Base-by-base conservation (phyloP, 2,888 invertebrate genomes). In the Nematopogon swammerdamellus region DNA sequence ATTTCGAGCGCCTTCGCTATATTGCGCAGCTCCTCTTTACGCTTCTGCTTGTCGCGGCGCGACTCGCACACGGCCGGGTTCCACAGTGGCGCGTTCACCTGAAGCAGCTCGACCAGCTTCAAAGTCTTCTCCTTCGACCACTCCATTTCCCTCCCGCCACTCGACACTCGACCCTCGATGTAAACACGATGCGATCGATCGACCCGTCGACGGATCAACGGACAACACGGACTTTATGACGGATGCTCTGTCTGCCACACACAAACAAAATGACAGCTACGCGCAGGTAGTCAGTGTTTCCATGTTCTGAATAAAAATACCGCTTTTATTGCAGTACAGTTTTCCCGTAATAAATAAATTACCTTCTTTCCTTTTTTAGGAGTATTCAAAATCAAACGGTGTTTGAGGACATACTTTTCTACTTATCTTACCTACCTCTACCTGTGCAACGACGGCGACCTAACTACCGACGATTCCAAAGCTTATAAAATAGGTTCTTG, bases 91-190 rank as follows among this genome's bases (percentile, higher is more conserved):
- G 76, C 65, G 51, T 76, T 76, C 29, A 69, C 61, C 69, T 79
- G 79, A 51, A 79, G 58, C 54, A 77, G 58, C 55, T 75, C 75
- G 42, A 79, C 72, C 55, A 79, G 63, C 61, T 73, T 76, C 53
- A 79, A 59, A 45, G 79, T 77, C 60, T 67, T 76, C 50, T 75
- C 77, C 60, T 75, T 77, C 8, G 79, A 73, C 79, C 79, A 77
- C 67, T 77, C 79, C 79, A 77, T 77, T 54, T 53, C 55, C 44
- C 36, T 14, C 36, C 11, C 8, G 11, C 11, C 14, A 14, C 36
- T 14, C 36, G 11, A 36, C 14, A 36, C 36, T 3, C 3, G 36
- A n/a, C n/a, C n/a, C 25, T 25, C 36, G 14, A 36, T 36, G 36
- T 36, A 36, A 36, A 36, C 36, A 36, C 36, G 36, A 36, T 14